Conservation (phyloP, 2,888 invertebrate species). For the Ormia ochracea region DNA sequence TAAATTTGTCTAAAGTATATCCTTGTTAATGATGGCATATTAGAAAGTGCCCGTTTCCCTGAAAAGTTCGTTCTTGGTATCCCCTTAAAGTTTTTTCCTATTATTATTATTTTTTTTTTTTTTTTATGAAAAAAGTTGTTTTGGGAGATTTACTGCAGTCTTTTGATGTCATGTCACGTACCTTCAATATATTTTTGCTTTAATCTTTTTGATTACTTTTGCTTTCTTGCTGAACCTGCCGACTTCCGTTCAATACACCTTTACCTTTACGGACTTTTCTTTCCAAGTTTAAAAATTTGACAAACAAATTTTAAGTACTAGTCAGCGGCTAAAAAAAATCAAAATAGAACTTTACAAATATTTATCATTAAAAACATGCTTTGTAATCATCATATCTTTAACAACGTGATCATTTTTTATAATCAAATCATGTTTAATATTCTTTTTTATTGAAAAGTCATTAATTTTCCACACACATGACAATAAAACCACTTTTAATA, state of each 20-base stretch:
- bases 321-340: background rate
- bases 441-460: background rate
- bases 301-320: background rate
- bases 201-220: background rate
- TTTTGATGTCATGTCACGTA: no score
- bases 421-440: conserved; percentile 21
- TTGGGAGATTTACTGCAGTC: no score
- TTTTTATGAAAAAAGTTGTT: no score
- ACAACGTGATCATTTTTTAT: conserved; percentile 47
- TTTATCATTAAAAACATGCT: conserved; percentile 34
- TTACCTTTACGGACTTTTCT: background rate
- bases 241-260: background rate
- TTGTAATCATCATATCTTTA: conserved; percentile 1
- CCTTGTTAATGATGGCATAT: no score
- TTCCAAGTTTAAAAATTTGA: background rate
- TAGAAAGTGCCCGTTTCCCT: no score
- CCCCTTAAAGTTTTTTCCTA: no score
- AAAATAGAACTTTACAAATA: background rate
- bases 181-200: background rate
- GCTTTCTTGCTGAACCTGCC: background rate
- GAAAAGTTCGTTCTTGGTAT: no score
- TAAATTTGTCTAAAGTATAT: no score
- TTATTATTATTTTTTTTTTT: no score
- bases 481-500: conserved; percentile 31
- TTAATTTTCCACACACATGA: conserved; percentile 5